Evolutionary conservation across 2,888 invertebrate genomes (phyloP), one percentile per base, ranked within the genome.

Genomic region (Eugnorisma glareosa): DNA sequence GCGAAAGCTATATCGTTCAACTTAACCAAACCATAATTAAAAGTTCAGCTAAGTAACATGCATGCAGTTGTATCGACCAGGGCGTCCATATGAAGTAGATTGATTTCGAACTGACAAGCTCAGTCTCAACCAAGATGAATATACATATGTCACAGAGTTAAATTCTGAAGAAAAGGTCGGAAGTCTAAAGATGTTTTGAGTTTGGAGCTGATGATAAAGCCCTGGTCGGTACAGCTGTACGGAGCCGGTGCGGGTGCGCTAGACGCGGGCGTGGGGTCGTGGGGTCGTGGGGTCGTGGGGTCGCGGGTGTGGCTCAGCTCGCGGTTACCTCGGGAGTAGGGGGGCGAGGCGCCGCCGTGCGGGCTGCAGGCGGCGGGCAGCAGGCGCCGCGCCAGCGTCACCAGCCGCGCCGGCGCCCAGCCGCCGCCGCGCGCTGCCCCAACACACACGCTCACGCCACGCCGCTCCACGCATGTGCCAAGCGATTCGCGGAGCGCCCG

Each of bases 351-450:
- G 97, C 97, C 97, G 86, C 93, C 97, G 97, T 97, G 97, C 96
- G 97, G 97, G 94, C 97, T 97, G 97, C 98, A 98, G 96, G 97
- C 97, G 97, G 97, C 97, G 95, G 97, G 97, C 97, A 98, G 97
- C 97, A 97, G 97, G 93, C 97, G 94, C 87, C 97, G 95, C 94
- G 97, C 96, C 93, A 97, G 94, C 88, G 93, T 93, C 92, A 94
- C 96, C 92, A 97, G 95, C 93, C 95, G 94, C 94, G 95, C 94
- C 93, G 94, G 94, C 90, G 93, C 92, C 94, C 96, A 95, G 89
- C 89, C 92, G 90, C 90, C 91, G 92, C 89, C 92, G 86, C 94
- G 94, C 94, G 95, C 96, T 95, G 96, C 93, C 94, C 95, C 95
- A 94, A 94, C 92, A 94, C 96, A 94, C 94, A 91, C 94, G 95